Evolutionary conservation across 2,888 invertebrate genomes (phyloP).

Genomic region (Corbicula japonica): DNA sequence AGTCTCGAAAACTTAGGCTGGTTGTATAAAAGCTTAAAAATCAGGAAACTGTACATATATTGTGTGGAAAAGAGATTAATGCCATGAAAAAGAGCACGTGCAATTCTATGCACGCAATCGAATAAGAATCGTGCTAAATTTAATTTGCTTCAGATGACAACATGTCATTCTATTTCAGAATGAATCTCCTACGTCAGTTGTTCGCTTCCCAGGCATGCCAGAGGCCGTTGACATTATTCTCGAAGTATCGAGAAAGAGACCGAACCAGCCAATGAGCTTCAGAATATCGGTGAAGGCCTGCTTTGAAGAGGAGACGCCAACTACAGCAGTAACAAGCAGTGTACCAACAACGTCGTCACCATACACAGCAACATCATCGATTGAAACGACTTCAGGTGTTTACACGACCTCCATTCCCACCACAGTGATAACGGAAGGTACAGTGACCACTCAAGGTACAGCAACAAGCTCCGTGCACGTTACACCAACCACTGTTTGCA

Average conservation of each 20-base stretch:
- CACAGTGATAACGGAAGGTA: not conserved
- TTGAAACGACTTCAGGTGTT: not conserved
- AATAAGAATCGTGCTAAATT: too few relatives aligned
- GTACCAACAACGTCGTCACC: constrained; percentile 21
- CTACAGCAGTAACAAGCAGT: not conserved
- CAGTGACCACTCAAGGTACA: not conserved
- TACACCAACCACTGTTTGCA: constrained; percentile 12
- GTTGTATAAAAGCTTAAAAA: too few relatives aligned
- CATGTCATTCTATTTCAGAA: too few relatives aligned
- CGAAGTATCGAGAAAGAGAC: constrained; percentile 9
- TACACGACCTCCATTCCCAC: not conserved
- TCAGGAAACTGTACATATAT: too few relatives aligned
- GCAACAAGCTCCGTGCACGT: not conserved
- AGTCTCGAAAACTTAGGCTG: too few relatives aligned
- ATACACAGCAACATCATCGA: not conserved
- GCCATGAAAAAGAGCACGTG: too few relatives aligned
- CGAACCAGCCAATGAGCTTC: constrained; percentile 22
- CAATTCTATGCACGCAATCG: too few relatives aligned
- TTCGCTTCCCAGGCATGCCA: constrained; percentile 27
- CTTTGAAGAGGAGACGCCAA: constrained; percentile 9
- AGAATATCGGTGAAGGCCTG: constrained; percentile 31
- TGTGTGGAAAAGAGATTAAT: too few relatives aligned
- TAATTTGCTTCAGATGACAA: too few relatives aligned
- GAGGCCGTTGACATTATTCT: constrained; percentile 25
- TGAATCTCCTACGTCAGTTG: not conserved